A percentile compares a stretch with the other conserved stretches of the same genome.
Conservation (phyloP, 2,888 invertebrate species). For the Glomeris marginata region DNA sequence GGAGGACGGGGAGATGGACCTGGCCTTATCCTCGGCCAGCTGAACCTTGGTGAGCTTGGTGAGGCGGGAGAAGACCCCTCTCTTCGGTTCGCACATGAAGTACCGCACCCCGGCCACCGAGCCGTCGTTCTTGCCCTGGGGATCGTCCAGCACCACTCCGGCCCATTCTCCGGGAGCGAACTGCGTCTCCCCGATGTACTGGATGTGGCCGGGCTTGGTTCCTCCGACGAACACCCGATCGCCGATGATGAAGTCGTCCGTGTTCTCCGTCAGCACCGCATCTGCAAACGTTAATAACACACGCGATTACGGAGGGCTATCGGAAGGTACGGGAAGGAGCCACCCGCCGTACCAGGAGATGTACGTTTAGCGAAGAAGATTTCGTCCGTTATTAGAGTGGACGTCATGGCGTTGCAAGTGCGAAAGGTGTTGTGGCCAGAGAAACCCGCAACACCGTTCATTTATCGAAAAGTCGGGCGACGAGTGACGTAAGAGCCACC, state of each 20-base stretch:
- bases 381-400: too few species aligned
- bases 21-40: too few species aligned
- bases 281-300: conserved; percentile 17
- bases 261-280: conserved; percentile 61
- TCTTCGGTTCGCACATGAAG: conserved; percentile 82
- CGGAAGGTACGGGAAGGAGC: too few species aligned
- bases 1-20: conserved; percentile 20
- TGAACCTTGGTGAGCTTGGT: conserved; percentile 66
- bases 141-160: conserved; percentile 87
- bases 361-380: too few species aligned
- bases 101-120: conserved; percentile 82
- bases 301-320: too few species aligned
- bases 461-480: too few species aligned
- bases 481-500: too few species aligned
- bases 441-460: too few species aligned
- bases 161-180: conserved; percentile 99
- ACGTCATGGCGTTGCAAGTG: too few species aligned
- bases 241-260: conserved; percentile 90
- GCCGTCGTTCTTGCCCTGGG: conserved; percentile 93
- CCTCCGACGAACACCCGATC: conserved; percentile 90
- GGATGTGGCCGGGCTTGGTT: conserved; percentile 77
- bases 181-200: conserved; percentile 86
- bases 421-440: too few species aligned
- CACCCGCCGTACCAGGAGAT: too few species aligned
- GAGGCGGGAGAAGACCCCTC: conserved; percentile 80